Percentiles rank a stretch among this genome's conserved stretches.
Conservation (phyloP, 2,888 invertebrate species). For the Acanthoscelides obtectus region DNA sequence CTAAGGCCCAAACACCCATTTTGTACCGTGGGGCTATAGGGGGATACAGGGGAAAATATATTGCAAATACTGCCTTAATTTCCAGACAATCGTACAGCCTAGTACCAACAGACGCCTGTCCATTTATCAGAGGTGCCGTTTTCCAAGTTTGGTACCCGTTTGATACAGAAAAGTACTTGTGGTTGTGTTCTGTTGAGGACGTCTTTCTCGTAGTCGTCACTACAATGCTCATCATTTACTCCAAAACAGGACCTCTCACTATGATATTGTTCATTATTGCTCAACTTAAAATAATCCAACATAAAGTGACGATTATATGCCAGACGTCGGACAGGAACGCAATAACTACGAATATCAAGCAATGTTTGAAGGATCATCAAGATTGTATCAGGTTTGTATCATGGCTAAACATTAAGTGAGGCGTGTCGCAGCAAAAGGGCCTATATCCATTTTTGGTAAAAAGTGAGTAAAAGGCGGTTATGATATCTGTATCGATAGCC, state of each 20-base stretch:
- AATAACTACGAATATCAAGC: not conserved
- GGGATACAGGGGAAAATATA: too few relatives aligned
- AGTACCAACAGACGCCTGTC: constrained; percentile 5
- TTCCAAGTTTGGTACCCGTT: constrained; percentile 14
- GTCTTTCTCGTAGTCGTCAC: not conserved
- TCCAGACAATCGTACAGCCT: constrained; percentile 2
- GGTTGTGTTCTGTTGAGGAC: constrained; percentile 3
- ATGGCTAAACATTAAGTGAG: too few relatives aligned
- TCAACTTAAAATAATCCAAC: not conserved
- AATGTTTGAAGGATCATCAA: not conserved
- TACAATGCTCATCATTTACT: not conserved
- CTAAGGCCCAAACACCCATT: too few relatives aligned
- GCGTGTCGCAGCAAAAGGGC: too few relatives aligned
- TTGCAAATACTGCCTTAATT: not conserved
- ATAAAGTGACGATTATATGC: not conserved
- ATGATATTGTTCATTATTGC: not conserved
- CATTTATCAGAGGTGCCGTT: constrained; percentile 5
- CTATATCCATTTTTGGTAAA: too few relatives aligned
- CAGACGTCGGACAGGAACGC: not conserved
- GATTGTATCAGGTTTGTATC: not conserved
- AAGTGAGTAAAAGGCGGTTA: too few relatives aligned
- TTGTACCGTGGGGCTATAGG: too few relatives aligned
- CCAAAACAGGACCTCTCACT: constrained; percentile 6
- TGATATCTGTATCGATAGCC: too few relatives aligned
- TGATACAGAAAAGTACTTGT: constrained; percentile 6